A percentile compares a stretch with the other conserved stretches of the same genome.
Conservation (phyloP, 1,140 invertebrate species). For the Diachasma alloeum region DNA sequence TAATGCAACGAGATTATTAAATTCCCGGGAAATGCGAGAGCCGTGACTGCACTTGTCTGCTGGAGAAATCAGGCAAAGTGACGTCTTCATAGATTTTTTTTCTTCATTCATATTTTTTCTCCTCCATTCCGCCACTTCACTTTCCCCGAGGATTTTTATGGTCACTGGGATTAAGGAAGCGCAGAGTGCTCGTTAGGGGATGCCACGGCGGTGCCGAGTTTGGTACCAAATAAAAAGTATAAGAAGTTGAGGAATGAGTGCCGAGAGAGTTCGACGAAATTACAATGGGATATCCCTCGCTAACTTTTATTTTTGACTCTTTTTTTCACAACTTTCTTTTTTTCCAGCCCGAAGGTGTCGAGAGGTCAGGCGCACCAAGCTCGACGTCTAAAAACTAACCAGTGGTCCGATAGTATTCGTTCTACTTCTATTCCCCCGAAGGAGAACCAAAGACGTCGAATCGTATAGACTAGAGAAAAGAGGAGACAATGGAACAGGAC, state of each 20-base stretch:
- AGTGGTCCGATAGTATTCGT: background rate
- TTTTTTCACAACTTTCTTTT: background rate
- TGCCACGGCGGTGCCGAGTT: background rate
- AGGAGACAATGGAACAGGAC: slow-evolving; percentile 22
- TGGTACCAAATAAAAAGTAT: slow-evolving; percentile 11
- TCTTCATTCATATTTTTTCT: background rate
- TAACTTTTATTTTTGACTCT: background rate
- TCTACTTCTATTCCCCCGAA: slow-evolving; percentile 2
- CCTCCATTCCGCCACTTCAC: background rate
- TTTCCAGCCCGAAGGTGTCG: background rate
- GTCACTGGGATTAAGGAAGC: slow-evolving; percentile 14
- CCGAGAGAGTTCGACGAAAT: slow-evolving; percentile 18
- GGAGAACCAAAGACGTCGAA: slow-evolving; percentile 12
- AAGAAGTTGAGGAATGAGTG: background rate
- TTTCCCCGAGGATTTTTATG: slow-evolving; percentile 19
- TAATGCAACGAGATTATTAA: background rate
- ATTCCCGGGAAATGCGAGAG: background rate
- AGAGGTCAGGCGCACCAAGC: background rate
- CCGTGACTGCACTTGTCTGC: background rate
- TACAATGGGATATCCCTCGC: slow-evolving; percentile 20
- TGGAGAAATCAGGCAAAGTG: slow-evolving; percentile 14
- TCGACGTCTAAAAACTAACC: background rate
- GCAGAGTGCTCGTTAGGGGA: slow-evolving; percentile 23
- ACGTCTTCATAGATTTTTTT: slow-evolving; percentile 17
- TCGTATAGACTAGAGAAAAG: slow-evolving; percentile 18